Base-by-base conservation (phyloP, 2,797 vertebrate species). In the Fundulus diaphanus region DNA sequence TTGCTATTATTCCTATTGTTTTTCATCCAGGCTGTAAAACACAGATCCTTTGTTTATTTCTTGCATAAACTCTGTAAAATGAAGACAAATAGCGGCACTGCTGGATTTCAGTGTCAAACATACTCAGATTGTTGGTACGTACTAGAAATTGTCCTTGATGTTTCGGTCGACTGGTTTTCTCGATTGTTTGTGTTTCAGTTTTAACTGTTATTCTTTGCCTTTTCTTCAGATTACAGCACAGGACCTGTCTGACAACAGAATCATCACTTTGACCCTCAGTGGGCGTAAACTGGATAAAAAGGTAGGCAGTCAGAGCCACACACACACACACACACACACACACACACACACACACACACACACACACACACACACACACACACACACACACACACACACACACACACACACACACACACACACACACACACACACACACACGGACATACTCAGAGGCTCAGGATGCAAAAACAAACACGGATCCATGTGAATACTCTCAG, bases 241-340 rank as follows among this genome's bases (percentile, higher is more conserved):
- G 92, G 98, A 99, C 92, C 95, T 99, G 87, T 98, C 97, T 0
- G 98, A 99, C 92, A 99, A 99, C 95, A 97, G 97, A 77, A 97
- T 99, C 95, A 97, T 99, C 89, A 98, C 97, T 1, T 93, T 99
- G 89, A 97, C 94, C 84, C 91, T 99, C 94, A 97, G 96, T 4
- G 98, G 98, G 90, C 96, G 97, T 82, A 99, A 97, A 85, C 94
- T 99, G 94, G 98, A 99, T 93, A 99, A 99, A 93, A 99, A 99
- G 96, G 98, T 99, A 87, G 89, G 90, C 59, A 74, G 82, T 72
- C 72, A 40, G 65, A 84, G 70, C 66, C 82, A 77, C 72, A 35
- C 65, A 33, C 24, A 22, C 68, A 70, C 73, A 68, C 78, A 59
- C 59, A 54, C 33, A 49, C 69, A 27, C 90, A 44, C n/a, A 44